Conservation (phyloP, 2,888 invertebrate genomes). For the Brachylomia viminalis region DNA sequence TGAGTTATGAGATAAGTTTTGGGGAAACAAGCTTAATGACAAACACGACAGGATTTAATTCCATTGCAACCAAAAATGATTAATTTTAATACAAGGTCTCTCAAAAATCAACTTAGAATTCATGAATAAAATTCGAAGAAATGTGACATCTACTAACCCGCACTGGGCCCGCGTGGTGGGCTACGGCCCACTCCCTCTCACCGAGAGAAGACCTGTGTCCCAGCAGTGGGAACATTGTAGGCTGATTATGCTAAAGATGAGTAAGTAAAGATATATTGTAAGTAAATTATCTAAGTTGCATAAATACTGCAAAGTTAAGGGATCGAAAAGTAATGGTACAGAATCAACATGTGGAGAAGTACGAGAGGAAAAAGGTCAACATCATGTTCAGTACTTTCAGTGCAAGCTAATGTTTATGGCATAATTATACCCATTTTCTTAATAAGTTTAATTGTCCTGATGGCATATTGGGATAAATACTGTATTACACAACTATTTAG, state of each 20-base stretch:
- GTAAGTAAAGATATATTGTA: neutral
- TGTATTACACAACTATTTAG: conserved; percentile 41
- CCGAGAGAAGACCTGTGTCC: no score
- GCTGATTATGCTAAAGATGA: neutral
- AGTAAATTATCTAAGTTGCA: neutral
- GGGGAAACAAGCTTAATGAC: neutral
- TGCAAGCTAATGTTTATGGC: neutral
- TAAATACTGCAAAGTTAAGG: no score
- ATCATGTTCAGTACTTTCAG: neutral
- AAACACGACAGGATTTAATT: neutral
- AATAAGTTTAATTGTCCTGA: conserved; percentile 42
- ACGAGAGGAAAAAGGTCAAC: no score
- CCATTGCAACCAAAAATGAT: neutral
- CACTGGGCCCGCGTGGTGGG: no score
- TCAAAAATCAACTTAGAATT: neutral
- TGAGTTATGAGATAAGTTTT: neutral
- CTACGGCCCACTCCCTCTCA: no score
- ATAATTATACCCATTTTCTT: conserved; percentile 31
- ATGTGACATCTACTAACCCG: no score
- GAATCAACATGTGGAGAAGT: neutral
- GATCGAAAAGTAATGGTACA: neutral
- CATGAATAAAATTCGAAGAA: no score
- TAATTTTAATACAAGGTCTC: neutral
- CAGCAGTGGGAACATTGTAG: no score
- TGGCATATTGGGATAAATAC: conserved; percentile 44